Evolutionary conservation across 2,113 vertebrate genomes (phyloP), one percentile per base, ranked within the genome.

Genomic region (Trematomus loennbergii): DNA sequence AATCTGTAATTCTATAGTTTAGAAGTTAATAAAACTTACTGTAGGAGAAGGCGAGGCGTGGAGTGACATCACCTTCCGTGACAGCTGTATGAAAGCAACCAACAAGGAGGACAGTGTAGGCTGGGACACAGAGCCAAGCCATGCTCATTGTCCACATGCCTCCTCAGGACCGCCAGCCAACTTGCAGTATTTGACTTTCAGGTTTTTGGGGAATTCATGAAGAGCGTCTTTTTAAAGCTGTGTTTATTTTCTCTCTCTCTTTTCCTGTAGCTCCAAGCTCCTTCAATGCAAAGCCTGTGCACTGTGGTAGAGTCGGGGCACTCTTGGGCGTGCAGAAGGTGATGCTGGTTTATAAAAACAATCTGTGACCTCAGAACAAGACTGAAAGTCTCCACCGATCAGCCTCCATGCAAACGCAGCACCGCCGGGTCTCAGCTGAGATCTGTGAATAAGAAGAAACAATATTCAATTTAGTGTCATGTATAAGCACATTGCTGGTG

Each of bases 31-130:
- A 9, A 48, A 25, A 91, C 94, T 95, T 95, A 96, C 95, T 89
- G 91, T 94, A 93, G 45, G 89, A 61, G 87, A 95, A 96, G 85
- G 90, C 94, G 84, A 96, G 91, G 22, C 95, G 93, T 60, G 95
- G 94, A n/a, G 91, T 95, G 72, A 96, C 93, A 33, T 96, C 95
- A 15, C 83, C 84, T 67, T 94, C 93, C 3, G 74, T 72, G 75
- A 81, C 75, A 5, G 84, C 68, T 43, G 74, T 61, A 9, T 88
- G 89, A 75, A 85, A 67, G 43, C 79, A 83, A 54, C 79, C 68
- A n/a, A 88, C 58, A 62, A 94, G 80, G 11, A 93, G 81, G 68
- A 92, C 50, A 17, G 73, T 58, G 63, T 49, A 78, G 79, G 85
- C 82, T 17, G 84, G 79, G 69, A 94, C 73, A 81, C 70, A 79